Base-by-base conservation (phyloP, 2,113 vertebrate genomes). In the Xerus inauris region DNA sequence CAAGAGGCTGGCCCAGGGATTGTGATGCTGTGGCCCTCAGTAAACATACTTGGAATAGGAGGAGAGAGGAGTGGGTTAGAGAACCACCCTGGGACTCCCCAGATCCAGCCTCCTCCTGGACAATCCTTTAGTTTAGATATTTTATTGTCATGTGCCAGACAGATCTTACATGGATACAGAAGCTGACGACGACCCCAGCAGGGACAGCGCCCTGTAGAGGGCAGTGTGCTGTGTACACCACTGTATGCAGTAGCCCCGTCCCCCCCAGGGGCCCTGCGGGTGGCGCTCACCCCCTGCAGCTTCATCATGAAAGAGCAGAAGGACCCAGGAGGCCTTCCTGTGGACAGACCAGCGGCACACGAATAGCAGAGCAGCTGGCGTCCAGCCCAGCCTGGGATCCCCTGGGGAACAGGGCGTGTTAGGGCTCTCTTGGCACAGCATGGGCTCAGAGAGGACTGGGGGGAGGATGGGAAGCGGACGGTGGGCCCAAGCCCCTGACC, bases 211-310 rank as follows among this genome's bases (percentile, higher is more conserved):
- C 51, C 24, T 20, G 28, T 28, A 6, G 49, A n/a, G 71, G 11
- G 35, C 42, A 40, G 82, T 35, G 40, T 22, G 0, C 45, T 47
- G 5, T n/a, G 49, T 28, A 12, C 0, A 4, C 76, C 30, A 6
- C 17, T 13, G 65, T 16, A 3, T 10, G 0, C 0, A 32, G 57
- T 5, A 0, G n/a, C 30, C 28, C 2, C 1, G 64, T 12, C 5
- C 8, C 35, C 65, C 26, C 0, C 5, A 20, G 30, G 49, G 69
- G 2, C 67, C 80, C 14, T 14, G 26, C 30, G 28, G 91, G 22
- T 9, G 3, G 5, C 9, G 9, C 57, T 72, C 20, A 5, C n/a
- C 42, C 22, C 72, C 67, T 35, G 54, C 0, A 0, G 9, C 7
- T 42, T 76, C 75, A 5, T 51, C 38, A 51, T 38, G 40, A 49